These are phyloP conservation scores for Subanguina moxae DNA, from an alignment of 1,140 invertebrate genomes.

Conservation along the genomic window DNA sequence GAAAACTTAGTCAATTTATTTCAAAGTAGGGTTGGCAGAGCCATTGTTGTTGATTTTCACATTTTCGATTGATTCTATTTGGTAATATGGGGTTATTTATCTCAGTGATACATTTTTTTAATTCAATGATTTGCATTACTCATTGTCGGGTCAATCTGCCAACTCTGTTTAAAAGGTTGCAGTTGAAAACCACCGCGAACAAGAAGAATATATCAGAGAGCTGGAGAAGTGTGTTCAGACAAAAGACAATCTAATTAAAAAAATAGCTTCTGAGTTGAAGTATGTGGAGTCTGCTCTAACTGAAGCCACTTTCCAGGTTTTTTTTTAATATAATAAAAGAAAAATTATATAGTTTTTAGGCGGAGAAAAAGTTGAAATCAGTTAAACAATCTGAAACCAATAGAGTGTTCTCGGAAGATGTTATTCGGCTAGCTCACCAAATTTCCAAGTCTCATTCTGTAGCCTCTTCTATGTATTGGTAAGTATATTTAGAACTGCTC, in stretches of 20 bases:
- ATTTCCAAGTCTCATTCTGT: conserved; percentile 8
- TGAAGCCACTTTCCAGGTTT: conserved; percentile 42
- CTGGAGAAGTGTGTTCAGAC: conserved; percentile 31
- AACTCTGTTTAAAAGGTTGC: too few species aligned
- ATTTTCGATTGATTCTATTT: background rate
- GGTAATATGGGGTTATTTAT: too few species aligned
- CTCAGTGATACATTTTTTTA: too few species aligned
- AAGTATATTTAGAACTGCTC: too few species aligned
- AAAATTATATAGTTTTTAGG: conserved; percentile 30
- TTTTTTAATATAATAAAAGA: background rate
- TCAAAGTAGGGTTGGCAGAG: too few species aligned
- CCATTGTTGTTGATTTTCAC: too few species aligned
- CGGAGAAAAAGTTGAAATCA: conserved; percentile 41
- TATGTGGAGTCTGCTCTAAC: conserved; percentile 20
- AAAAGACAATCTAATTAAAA: conserved; percentile 34
- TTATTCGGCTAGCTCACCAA: conserved; percentile 38
- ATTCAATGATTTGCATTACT: too few species aligned
- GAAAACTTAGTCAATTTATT: too few species aligned
- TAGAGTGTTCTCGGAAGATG: conserved; percentile 34
- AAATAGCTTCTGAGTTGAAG: conserved; percentile 30
- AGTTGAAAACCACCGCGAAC: conserved; percentile 32
- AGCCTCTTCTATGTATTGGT: conserved; percentile 1
- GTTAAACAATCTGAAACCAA: conserved; percentile 42
- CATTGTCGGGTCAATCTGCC: too few species aligned
- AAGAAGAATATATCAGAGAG: conserved; percentile 28